Evolutionary conservation across 2,113 vertebrate genomes (phyloP).

Genomic region (Centropus bengalensis): DNA sequence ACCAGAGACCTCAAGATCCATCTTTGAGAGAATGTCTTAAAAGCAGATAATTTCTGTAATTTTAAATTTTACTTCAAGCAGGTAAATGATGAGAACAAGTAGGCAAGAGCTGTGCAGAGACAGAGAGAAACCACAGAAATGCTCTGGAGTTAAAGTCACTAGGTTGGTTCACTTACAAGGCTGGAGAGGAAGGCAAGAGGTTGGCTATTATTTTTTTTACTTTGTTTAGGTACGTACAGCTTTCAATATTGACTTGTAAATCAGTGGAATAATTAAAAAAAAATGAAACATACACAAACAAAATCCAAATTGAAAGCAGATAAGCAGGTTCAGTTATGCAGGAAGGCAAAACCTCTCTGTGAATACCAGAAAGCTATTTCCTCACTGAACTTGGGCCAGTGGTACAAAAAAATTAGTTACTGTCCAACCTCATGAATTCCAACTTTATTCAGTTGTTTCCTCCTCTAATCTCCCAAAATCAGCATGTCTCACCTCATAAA

Average conservation of each 20-base stretch:
- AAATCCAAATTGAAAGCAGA: neutral
- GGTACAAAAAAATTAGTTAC: neutral
- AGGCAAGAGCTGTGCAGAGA: neutral
- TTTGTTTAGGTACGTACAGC: neutral
- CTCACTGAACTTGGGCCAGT: neutral
- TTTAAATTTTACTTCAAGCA: conserved; percentile 27
- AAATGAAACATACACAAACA: too few relatives aligned
- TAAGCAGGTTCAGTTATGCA: neutral
- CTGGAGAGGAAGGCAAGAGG: neutral
- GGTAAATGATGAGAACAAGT: neutral
- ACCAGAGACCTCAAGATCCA: neutral
- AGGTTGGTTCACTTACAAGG: neutral
- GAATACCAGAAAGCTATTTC: neutral
- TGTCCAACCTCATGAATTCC: neutral
- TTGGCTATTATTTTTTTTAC: neutral
- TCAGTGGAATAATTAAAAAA: neutral
- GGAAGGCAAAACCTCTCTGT: neutral
- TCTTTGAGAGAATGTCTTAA: conserved; percentile 7
- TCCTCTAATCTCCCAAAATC: neutral
- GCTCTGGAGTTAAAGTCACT: neutral
- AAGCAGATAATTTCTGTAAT: neutral
- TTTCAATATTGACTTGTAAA: neutral
- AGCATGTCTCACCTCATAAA: neutral
- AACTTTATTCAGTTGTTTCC: neutral
- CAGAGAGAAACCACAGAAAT: neutral